Evolutionary conservation across 2,113 vertebrate species (phyloP), one percentile per base, ranked within the genome.

Genomic region (Eulemur rufifrons): DNA sequence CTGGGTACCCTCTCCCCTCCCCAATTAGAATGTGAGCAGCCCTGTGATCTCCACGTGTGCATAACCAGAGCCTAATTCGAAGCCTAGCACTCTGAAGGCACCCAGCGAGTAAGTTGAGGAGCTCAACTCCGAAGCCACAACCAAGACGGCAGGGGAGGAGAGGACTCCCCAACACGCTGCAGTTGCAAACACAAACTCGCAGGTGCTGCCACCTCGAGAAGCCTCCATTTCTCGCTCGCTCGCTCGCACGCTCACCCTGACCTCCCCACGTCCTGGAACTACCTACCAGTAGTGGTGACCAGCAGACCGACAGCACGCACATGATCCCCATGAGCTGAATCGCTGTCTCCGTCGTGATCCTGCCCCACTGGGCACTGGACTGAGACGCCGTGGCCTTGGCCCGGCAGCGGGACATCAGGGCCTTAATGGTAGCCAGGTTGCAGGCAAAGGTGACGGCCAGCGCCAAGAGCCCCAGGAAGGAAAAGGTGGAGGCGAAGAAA

Each of bases 281-380:
- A 99, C 99, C 93, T 99, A 99, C 99, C 99, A 99, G 98, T 61
- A 99, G 98, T 1, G 99, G 99, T 2, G 99, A 98, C 99, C 99
- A 99, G 98, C 99, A 99, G 32, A 99, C 98, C 0, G 99, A 98
- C 59, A 99, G 99, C 88, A 99, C 99, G 54, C 99, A 99, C 99
- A 99, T 99, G 95, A 99, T 99, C 1, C 99, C 99, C 97, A 99
- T 95, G 74, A 99, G 99, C 97, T 99, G 99, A 92, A 99, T 98
- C 94, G 99, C 99, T 0, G 99, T 99, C 98, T 99, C 99, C 0
- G 97, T 99, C 85, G 99, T 98, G 95, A 99, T 99, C 7, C 99
- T 98, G 64, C 99, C 99, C 99, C 99, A 99, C 54, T 99, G 99
- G 54, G 98, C 99, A 50, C 99, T 98, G 52, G 99, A 98, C 88